Evolutionary conservation across 2,113 vertebrate genomes (phyloP), one percentile per base, ranked within the genome.

Genomic region (Sinocyclocheilus anshuiensis): DNA sequence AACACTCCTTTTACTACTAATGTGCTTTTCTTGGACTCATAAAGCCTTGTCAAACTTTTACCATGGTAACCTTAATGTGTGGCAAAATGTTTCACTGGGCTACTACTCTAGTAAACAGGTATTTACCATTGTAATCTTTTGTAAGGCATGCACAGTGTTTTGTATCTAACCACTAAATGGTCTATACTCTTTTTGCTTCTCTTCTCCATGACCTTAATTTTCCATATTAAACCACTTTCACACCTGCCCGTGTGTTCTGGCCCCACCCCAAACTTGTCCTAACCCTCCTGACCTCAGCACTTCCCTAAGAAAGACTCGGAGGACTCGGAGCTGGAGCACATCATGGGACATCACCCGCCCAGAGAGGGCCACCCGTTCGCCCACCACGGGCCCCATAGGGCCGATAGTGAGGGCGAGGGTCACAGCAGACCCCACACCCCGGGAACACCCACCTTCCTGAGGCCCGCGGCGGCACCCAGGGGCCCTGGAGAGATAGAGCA

Each of bases 311-410:
- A 95, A 50, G 95, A 96, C 74, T 93, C 95, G 0, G 97, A 98
- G 33, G 97, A 98, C 86, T 95, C 96, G 3, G 97, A 98, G 92
- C 93, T 99, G 94, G 96, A 95, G 91, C 96, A 94, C 88, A 94
- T 99, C 87, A 94, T 98, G 93, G 94, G 93, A 85, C 96, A 96
- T 71, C 94, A 95, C 85, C 93, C 94, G 87, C 36, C 39, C 39
- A 39, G 39, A 39, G 39, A 39, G 39, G 39, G 39, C 39, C 94
- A 95, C 84, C 93, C 94, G 88, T 33, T 86, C 50, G 72, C 67
- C 29, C 67, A 71, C 7, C 67, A 7, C 3, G 65, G 86, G 0
- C 79, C 86, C 18, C 92, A 93, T 63, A 42, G 45, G 55, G 48
- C 90, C n/a, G 84, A 33, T 71, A 36, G 89, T 84, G 90, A 92